These are phyloP conservation scores for Kryptolebias marmoratus DNA, from an alignment of 2,113 vertebrate species.

Conservation along the genomic window DNA sequence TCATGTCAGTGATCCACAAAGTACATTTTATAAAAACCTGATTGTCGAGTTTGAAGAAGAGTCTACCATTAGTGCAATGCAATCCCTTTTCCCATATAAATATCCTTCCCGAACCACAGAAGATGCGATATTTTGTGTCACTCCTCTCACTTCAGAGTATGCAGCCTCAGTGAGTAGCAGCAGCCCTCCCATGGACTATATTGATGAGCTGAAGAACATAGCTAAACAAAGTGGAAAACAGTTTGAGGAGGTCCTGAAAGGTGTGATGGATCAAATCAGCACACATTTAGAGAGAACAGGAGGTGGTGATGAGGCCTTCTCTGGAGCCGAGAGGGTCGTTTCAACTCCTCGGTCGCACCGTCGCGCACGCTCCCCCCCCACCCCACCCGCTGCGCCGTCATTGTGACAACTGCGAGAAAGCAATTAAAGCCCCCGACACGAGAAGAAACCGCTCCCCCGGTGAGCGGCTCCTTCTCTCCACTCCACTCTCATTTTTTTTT, in stretches of 20 bases:
- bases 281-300: too few relatives aligned
- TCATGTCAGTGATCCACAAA: slow-evolving; percentile 1
- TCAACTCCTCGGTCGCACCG: too few relatives aligned
- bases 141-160: neutral
- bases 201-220: neutral
- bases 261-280: too few relatives aligned
- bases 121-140: neutral
- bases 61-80: neutral
- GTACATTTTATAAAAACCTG: neutral
- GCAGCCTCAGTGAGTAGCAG: slow-evolving; percentile 1
- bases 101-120: neutral
- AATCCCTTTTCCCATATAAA: neutral
- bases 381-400: too few relatives aligned
- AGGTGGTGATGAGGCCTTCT: too few relatives aligned
- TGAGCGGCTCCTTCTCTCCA: too few relatives aligned
- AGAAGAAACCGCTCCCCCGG: too few relatives aligned
- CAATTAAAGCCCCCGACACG: too few relatives aligned
- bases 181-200: neutral
- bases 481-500: too few relatives aligned
- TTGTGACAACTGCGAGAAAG: too few relatives aligned
- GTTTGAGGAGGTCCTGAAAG: neutral
- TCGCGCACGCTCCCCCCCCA: too few relatives aligned
- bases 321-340: too few relatives aligned
- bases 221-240: neutral
- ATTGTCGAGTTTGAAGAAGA: slow-evolving; percentile 4